Conservation (phyloP, 2,113 vertebrate genomes). For the Hepsetus odoe region DNA sequence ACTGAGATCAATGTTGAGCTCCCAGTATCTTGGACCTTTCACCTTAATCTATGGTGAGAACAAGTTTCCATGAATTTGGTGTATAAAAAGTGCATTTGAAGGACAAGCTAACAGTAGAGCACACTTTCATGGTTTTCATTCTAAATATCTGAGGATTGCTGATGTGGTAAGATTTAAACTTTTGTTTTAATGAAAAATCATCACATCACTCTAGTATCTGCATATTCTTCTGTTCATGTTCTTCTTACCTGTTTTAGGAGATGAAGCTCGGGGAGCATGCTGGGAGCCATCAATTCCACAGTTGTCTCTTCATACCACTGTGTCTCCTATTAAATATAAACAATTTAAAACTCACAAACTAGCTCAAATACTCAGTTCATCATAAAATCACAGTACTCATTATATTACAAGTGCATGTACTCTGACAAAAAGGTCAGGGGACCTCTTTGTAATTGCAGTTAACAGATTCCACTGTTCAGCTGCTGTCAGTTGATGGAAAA, state of each 20-base stretch:
- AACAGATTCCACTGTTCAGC: constrained; percentile 36
- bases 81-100: not conserved
- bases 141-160: too few species aligned
- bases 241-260: constrained; percentile 88
- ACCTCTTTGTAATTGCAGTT: constrained; percentile 39
- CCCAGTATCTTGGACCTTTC: constrained; percentile 98
- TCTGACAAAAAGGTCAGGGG: constrained; percentile 7
- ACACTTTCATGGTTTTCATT: not conserved
- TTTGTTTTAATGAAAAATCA: too few species aligned
- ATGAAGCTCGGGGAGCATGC: constrained; percentile 92
- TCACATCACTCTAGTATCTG: not conserved
- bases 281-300: constrained; percentile 94
- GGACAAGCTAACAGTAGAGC: not conserved
- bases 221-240: not conserved
- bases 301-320: constrained; percentile 94
- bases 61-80: constrained; percentile 45
- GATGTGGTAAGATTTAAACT: too few species aligned
- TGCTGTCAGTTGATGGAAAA: constrained; percentile 36
- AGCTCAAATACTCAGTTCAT: not conserved
- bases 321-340: constrained; percentile 76
- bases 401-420: constrained; percentile 5
- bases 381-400: not conserved
- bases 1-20: constrained; percentile 89
- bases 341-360: not conserved
- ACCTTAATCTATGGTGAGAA: constrained; percentile 85